Evolutionary conservation across 2,797 vertebrate genomes (phyloP).

Genomic region (Chaetodon trifasciatus): DNA sequence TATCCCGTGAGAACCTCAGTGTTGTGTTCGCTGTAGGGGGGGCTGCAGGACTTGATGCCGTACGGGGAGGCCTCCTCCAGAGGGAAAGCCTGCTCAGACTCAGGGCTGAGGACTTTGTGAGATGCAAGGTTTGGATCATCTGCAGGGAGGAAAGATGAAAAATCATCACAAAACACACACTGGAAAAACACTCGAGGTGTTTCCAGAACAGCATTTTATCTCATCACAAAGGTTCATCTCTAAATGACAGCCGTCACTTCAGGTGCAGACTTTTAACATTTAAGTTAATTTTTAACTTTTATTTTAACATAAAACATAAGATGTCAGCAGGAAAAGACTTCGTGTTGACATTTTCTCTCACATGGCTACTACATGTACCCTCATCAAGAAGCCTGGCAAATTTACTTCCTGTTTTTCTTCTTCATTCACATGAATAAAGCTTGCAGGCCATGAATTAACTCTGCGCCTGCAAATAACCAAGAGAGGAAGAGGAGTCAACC

Average conservation of each 20-base stretch:
- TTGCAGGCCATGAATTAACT: background rate
- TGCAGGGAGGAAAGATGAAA: conserved; percentile 61
- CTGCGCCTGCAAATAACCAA: background rate
- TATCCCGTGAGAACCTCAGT: conserved; percentile 88
- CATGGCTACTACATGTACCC: background rate
- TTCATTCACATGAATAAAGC: conserved; percentile 19
- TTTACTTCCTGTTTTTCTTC: conserved; percentile 55
- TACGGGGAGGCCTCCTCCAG: conserved; percentile 89
- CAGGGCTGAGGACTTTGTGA: conserved; percentile 91
- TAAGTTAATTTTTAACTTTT: background rate
- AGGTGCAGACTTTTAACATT: background rate
- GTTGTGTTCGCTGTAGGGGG: conserved; percentile 85
- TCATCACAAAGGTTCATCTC: background rate
- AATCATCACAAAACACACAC: conserved; percentile 10
- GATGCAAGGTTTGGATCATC: conserved; percentile 92
- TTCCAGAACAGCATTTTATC: background rate
- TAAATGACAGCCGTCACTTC: no score
- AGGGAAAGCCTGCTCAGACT: conserved; percentile 89
- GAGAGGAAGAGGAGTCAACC: conserved; percentile 1
- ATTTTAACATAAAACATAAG: background rate
- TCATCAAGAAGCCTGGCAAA: conserved; percentile 11
- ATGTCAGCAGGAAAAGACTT: background rate
- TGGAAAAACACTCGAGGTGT: background rate
- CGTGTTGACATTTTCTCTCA: conserved; percentile 21
- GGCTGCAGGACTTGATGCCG: conserved; percentile 91